These are phyloP conservation scores for Lordiphosa stackelbergi DNA, from an alignment of 1,140 invertebrate species.

Conservation along the genomic window DNA sequence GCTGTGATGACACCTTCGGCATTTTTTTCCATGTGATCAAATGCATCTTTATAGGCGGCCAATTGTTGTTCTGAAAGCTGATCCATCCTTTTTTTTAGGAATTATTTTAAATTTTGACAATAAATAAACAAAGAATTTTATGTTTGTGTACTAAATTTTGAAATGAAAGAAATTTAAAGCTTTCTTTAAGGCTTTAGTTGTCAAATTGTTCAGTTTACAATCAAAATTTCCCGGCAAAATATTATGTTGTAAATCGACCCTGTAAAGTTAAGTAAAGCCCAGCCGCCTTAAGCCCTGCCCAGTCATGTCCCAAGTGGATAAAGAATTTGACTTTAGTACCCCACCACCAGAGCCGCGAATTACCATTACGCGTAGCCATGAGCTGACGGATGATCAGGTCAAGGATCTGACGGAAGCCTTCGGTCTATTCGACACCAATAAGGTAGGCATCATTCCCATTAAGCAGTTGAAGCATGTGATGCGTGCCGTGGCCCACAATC, in stretches of 20 bases:
- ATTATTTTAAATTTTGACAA: too few species aligned
- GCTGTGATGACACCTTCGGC: slow-evolving; percentile 5
- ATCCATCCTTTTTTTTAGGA: not conserved
- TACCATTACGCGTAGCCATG: slow-evolving; percentile 24
- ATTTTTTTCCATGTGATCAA: slow-evolving; percentile 13
- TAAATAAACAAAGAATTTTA: too few species aligned
- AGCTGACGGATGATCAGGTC: slow-evolving; percentile 29
- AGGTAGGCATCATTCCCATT: slow-evolving; percentile 33
- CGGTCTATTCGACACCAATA: slow-evolving; percentile 25
- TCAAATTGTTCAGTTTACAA: too few species aligned
- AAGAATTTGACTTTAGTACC: slow-evolving; percentile 37
- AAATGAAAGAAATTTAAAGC: too few species aligned
- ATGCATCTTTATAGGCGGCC: slow-evolving; percentile 8
- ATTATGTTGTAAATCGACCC: too few species aligned
- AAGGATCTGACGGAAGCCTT: slow-evolving; percentile 42
- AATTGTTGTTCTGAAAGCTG: slow-evolving; percentile 9
- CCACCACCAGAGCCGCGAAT: slow-evolving; percentile 49
- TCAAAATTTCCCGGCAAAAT: too few species aligned
- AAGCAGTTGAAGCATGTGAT: slow-evolving; percentile 36
- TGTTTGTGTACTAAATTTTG: too few species aligned
- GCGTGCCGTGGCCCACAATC: slow-evolving; percentile 40
- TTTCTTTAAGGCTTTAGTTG: too few species aligned
- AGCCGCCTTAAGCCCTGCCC: too few species aligned
- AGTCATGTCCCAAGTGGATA: slow-evolving; percentile 24
- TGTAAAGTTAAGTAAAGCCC: too few species aligned